phyloP scores from a whole-genome alignment of 2,113 vertebrate species.

The Tympanuchus pallidicinctus region DNA sequence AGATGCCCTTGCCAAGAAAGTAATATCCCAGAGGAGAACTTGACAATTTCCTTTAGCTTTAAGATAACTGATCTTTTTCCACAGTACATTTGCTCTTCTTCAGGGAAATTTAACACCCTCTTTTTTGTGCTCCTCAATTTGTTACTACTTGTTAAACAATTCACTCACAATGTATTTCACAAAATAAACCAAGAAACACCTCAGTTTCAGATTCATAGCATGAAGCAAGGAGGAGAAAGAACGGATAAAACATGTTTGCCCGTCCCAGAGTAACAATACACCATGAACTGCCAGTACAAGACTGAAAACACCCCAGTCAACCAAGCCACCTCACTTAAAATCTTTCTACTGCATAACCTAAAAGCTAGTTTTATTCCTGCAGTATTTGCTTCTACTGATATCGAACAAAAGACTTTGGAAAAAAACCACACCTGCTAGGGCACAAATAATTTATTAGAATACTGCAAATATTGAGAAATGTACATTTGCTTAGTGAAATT shows the following conservation, averaged over 20 bases:
- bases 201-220: background rate
- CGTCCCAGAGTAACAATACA: background rate
- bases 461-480: background rate
- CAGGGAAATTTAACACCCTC: background rate
- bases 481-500: background rate
- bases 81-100: background rate
- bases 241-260: background rate
- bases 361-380: background rate
- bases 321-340: background rate
- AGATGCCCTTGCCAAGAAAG: constrained; percentile 51
- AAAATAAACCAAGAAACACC: background rate
- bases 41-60: constrained; percentile 53
- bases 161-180: background rate
- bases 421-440: background rate
- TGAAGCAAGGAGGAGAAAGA: background rate
- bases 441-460: background rate
- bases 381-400: background rate
- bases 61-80: constrained; percentile 29
- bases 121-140: background rate
- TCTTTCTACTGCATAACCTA: background rate
- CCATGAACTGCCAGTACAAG: background rate
- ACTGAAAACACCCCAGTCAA: background rate
- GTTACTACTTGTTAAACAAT: background rate
- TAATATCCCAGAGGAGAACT: constrained; percentile 47
- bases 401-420: background rate